phyloP scores from a whole-genome alignment of 2,113 vertebrate genomes.

The Elgaria multicarinata region DNA sequence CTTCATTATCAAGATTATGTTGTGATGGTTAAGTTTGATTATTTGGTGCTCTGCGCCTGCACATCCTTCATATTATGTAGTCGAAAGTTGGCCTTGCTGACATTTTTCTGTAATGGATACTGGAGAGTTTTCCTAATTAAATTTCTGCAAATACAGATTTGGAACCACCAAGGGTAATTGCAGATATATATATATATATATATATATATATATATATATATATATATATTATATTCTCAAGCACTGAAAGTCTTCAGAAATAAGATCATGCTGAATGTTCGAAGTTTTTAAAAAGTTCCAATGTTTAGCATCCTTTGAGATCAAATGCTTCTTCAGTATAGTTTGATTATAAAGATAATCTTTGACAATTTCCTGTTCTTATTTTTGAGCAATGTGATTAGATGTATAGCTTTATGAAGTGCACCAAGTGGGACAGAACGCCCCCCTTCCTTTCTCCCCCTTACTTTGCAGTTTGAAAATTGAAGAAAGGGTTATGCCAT shows the following conservation, averaged over 20 bases:
- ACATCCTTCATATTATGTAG: constrained; percentile 59
- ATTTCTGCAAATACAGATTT: constrained; percentile 59
- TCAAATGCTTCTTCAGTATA: constrained; percentile 49
- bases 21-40: constrained; percentile 46
- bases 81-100: constrained; percentile 64
- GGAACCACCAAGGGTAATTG: constrained; percentile 56
- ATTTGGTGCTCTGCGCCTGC: constrained; percentile 54
- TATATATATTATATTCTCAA: constrained; percentile 35
- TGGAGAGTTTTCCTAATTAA: constrained; percentile 48
- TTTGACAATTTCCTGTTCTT: constrained; percentile 38
- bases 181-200: constrained; percentile 16
- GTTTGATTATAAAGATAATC: constrained; percentile 47
- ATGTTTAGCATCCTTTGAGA: constrained; percentile 34
- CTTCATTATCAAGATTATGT: constrained; percentile 56
- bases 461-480: constrained; percentile 26
- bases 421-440: not conserved
- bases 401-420: constrained; percentile 11
- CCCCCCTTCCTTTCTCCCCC: not conserved
- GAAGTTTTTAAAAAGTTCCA: constrained; percentile 43
- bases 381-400: constrained; percentile 42
- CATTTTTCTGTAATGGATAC: constrained; percentile 58
- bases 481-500: constrained; percentile 41
- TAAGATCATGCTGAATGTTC: constrained; percentile 29
- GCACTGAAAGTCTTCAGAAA: constrained; percentile 45
- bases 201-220: not conserved